Evolutionary conservation across 2,113 vertebrate species (phyloP).

Genomic region (Leiothrix lutea): DNA sequence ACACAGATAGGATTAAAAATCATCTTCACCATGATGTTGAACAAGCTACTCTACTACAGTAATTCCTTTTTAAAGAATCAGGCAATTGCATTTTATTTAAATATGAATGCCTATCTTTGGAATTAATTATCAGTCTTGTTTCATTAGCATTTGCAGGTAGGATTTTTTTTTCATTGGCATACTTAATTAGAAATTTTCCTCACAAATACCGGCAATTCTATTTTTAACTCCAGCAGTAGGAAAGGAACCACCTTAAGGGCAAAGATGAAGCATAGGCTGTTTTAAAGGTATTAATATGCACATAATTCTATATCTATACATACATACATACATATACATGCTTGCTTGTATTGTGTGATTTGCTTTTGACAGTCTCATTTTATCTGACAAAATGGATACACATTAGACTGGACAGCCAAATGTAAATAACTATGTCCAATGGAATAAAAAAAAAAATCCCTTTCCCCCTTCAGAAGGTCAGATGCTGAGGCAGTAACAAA

Average conservation of each 20-base stretch:
- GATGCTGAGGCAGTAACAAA: not conserved
- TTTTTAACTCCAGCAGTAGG: not conserved
- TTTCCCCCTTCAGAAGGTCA: not conserved
- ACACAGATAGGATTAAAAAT: not conserved
- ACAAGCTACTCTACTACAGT: not conserved
- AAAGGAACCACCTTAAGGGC: not conserved
- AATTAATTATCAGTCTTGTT: conserved; percentile 7
- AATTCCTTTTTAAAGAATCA: not conserved
- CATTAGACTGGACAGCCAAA: not conserved
- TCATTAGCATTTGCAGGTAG: not conserved
- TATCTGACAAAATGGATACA: not conserved
- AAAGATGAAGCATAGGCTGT: not conserved
- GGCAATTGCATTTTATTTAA: not conserved
- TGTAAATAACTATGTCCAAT: not conserved
- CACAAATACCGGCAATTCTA: not conserved
- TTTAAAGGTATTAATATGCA: not conserved
- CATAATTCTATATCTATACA: not conserved
- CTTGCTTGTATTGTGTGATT: not conserved
- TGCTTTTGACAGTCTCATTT: not conserved
- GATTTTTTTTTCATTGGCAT: not conserved
- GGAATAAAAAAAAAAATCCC: not conserved
- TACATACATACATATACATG: not conserved
- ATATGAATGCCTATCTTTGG: not conserved
- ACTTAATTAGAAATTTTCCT: not conserved
- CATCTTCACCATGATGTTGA: not conserved